Evolutionary conservation across 1,140 invertebrate genomes (phyloP), one percentile per base, ranked within the genome.

Genomic region (Drosophila micromelanica): DNA sequence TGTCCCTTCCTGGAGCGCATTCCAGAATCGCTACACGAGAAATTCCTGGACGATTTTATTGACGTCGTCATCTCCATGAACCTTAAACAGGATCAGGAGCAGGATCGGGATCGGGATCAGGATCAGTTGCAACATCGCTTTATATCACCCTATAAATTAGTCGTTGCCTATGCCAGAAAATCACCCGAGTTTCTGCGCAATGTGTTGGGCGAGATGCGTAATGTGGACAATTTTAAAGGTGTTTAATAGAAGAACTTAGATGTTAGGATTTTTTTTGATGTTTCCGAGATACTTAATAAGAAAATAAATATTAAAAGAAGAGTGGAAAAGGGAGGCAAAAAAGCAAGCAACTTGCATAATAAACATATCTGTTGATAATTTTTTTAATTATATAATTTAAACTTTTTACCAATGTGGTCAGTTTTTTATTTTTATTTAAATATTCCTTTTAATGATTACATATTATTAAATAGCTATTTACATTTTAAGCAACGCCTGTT

Each of bases 1-100:
- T 96, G 96, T 86, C 96, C 96, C 0, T 97, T 97, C 78, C 80
- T 96, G 43, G 91, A 93, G 3, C 92, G 94, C 23, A 95, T 97
- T 62, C 95, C 96, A 0, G 74, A 92, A 0, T 87, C 94, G 1
- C 67, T 95, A 3, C 94, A 94, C 42, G 93, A 95, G n/a, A 93
- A 95, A 2, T 97, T 95, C 79, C 92, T 94, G 17, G 86, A 93
- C 37, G 94, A 95, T 72, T 94, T 94, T 57, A 63, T 94, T 8
- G 79, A 92, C 0, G 90, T 93, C 38, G 92, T 94, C 0, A 79
- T 89, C 20, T 92, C 93, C 9, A 91, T 94, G 85, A 92, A 93
- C 5, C 84, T 93, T 3, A 89, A 92, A 62, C 91, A 86, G n/a
- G 62, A 67, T 7, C 37, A 17, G 4, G 40, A 49, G 5, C 37